These are phyloP conservation scores for Pseudorhiza aurosa DNA, from an alignment of 30 jellyfish, hydroid and myxozoan genomes.

Conservation along the genomic window DNA sequence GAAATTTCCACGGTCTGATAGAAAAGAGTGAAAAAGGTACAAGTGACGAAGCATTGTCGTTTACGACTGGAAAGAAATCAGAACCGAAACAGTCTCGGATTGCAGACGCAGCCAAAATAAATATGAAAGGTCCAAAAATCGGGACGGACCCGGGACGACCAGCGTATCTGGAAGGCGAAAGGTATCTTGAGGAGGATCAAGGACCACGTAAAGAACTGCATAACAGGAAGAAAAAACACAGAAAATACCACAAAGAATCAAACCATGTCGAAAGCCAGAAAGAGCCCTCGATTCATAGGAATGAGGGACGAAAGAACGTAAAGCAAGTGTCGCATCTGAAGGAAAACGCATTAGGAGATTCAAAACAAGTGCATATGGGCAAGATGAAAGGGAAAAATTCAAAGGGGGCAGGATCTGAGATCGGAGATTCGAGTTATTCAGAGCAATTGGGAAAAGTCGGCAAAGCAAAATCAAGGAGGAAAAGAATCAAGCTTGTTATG, in stretches of 20 bases:
- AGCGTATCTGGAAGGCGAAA: background rate
- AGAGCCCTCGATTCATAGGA: background rate
- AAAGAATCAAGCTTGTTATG: slow-evolving; percentile 57
- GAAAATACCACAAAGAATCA: background rate
- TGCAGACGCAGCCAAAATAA: slow-evolving; percentile 12
- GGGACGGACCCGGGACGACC: slow-evolving; percentile 40
- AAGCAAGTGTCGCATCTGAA: background rate
- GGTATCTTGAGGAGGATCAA: background rate
- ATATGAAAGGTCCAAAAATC: slow-evolving; percentile 36
- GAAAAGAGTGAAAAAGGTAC: background rate
- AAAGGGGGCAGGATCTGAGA: background rate
- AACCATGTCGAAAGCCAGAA: background rate
- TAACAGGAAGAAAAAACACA: background rate
- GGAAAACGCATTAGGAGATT: background rate
- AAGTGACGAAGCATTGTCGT: background rate
- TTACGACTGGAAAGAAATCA: background rate
- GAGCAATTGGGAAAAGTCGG: slow-evolving; percentile 57
- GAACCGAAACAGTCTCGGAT: background rate
- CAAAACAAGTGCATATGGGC: background rate
- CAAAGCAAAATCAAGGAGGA: slow-evolving; percentile 64
- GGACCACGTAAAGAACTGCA: background rate
- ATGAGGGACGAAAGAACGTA: background rate
- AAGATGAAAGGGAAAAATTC: background rate
- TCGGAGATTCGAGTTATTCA: background rate
- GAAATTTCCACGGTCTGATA: background rate